Base-by-base conservation (phyloP, 92 coral and sea anemone species). In the Phenganax marumi region DNA sequence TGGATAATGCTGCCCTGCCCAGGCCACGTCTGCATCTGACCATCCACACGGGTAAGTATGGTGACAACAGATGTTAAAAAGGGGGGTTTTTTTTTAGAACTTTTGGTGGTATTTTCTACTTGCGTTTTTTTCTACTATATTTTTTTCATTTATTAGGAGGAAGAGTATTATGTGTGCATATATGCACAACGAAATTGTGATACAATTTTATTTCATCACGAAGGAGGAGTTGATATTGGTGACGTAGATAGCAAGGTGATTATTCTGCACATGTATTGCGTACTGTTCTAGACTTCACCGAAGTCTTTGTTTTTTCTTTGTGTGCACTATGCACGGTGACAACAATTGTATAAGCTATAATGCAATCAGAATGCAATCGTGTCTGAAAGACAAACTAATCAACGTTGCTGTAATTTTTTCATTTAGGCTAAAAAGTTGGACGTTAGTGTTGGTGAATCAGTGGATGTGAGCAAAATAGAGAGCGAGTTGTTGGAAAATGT, bases 201-300 rank as follows among this genome's bases (percentile, higher is more conserved):
- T 47, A 90, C 93, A 62, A 94, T 94, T 73, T 85, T 94, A 72
- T 94, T 94, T 71, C 91, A 94, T 75, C 98, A 94, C 58, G 93
- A 94, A 73, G 98, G 98, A 62, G 98, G 98, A 16, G 97, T 94
- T 52, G 98, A 94, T 65, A 90, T 94, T 85, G 98, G 98, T 18
- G 93, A 94, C 77, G 98, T 94, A 13, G 98, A 94, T 72, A 86
- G 91, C 52, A 94, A 94, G 92, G 98, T 94, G 79, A 17, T 81
- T 73, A 14, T 22, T 11, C 1, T 13, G 46, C 17, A 61, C 8
- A 7, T 54, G 50, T 25, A n/a, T 16, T 25, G 47, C 23, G 7
- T 56, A 4, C 50, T 48, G 26, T 46, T 17, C 26, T 17, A 63
- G 18, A 54, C 17, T 81, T 14, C 22, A 0, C 63, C 63, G 17